phyloP scores from a whole-genome alignment of 2,888 invertebrate species.

The Xanthia icteritia region DNA sequence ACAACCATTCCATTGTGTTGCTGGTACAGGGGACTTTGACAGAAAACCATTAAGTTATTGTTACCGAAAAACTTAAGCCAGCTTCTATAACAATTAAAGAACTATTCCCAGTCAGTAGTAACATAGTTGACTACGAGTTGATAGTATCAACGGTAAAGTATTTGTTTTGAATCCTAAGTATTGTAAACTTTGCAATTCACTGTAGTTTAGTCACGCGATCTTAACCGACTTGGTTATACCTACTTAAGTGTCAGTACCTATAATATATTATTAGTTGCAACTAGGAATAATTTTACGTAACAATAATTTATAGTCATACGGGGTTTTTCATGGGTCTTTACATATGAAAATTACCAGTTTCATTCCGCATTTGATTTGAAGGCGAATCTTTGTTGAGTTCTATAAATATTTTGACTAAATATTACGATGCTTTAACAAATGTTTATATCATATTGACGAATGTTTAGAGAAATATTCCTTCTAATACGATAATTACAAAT shows the following conservation, averaged over 20 bases:
- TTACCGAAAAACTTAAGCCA: neutral
- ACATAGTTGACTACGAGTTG: conserved; percentile 44
- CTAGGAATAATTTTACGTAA: neutral
- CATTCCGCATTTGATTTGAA: neutral
- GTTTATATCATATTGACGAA: neutral
- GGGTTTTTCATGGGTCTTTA: neutral
- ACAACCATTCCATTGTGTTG: no score
- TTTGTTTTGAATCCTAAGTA: conserved; percentile 45
- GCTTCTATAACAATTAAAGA: conserved; percentile 14
- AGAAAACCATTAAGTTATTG: no score
- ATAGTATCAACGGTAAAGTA: conserved; percentile 37
- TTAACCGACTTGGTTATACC: conserved; percentile 1
- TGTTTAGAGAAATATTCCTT: conserved; percentile 13
- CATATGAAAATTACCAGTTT: neutral
- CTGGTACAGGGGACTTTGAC: neutral
- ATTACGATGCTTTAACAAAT: neutral
- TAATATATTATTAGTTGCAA: neutral
- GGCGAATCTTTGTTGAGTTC: neutral
- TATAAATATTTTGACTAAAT: neutral
- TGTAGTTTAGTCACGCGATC: conserved; percentile 48
- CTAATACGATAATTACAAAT: conserved; percentile 11
- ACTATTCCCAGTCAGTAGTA: conserved; percentile 32
- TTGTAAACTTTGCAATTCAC: conserved; percentile 39
- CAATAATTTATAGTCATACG: neutral
- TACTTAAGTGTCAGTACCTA: neutral